A percentile compares a stretch with the other conserved stretches of the same genome.
phyloP scores from a whole-genome alignment of 2,797 vertebrate genomes.

The Poeciliopsis infans region DNA sequence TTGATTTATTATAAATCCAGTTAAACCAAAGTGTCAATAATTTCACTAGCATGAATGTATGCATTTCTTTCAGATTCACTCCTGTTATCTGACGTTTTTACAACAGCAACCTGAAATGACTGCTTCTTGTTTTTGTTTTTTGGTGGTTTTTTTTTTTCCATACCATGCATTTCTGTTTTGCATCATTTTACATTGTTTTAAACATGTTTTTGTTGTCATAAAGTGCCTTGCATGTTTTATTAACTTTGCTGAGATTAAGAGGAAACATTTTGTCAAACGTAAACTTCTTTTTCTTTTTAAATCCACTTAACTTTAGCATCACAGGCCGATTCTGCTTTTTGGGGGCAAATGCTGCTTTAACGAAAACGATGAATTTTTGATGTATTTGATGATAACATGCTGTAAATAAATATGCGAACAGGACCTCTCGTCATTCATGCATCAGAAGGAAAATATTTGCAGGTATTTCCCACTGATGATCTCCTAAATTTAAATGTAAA shows the following conservation, averaged over 20 bases:
- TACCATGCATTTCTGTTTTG: slow-evolving; percentile 55
- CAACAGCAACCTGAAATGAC: slow-evolving; percentile 54
- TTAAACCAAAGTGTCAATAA: slow-evolving; percentile 55
- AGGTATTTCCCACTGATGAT: not conserved
- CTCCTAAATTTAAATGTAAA: not conserved
- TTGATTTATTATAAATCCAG: slow-evolving; percentile 35
- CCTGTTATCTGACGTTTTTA: slow-evolving; percentile 51
- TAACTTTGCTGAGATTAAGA: slow-evolving; percentile 64
- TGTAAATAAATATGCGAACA: slow-evolving; percentile 84
- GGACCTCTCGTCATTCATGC: slow-evolving; percentile 59
- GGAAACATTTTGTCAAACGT: slow-evolving; percentile 51
- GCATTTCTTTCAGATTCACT: slow-evolving; percentile 46
- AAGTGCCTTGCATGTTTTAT: slow-evolving; percentile 80
- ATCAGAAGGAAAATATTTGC: slow-evolving; percentile 3
- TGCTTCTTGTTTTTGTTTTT: slow-evolving; percentile 18
- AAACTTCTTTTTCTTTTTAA: slow-evolving; percentile 34
- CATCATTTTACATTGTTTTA: slow-evolving; percentile 60
- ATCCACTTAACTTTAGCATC: slow-evolving; percentile 50
- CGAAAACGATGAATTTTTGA: slow-evolving; percentile 54
- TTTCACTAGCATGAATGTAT: slow-evolving; percentile 63
- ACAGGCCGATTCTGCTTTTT: slow-evolving; percentile 67
- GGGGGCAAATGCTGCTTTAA: slow-evolving; percentile 62
- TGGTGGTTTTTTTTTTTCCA: slow-evolving; percentile 38
- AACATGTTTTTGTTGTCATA: slow-evolving; percentile 68
- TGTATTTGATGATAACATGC: slow-evolving; percentile 75